Conservation (phyloP, 2,113 vertebrate species). For the Strix uralensis region DNA sequence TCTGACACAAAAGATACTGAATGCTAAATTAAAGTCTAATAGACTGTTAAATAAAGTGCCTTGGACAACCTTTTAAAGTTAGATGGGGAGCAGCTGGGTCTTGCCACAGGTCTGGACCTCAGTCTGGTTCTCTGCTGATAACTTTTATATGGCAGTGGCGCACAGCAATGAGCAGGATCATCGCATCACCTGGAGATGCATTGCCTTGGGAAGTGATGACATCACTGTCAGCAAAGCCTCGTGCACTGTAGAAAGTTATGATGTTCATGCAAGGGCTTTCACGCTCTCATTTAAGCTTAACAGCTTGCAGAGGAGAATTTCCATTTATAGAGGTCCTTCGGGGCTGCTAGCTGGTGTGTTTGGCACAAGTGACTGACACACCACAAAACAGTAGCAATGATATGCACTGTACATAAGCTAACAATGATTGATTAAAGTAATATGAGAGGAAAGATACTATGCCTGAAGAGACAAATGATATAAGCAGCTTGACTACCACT, state of each 20-base stretch:
- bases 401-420: conserved; percentile 20
- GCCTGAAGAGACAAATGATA: conserved; percentile 33
- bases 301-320: background rate
- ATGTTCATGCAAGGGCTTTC: conserved; percentile 7
- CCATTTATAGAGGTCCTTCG: background rate
- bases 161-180: background rate
- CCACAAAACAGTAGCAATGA: conserved; percentile 24
- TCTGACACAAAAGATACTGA: background rate
- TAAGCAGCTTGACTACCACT: background rate
- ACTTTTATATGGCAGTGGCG: background rate
- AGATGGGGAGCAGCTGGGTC: background rate
- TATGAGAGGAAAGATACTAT: conserved; percentile 13
- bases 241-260: background rate
- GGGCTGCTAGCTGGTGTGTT: conserved; percentile 38
- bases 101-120: background rate
- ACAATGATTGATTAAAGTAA: conserved; percentile 53
- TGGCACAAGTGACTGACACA: conserved; percentile 49
- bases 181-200: background rate
- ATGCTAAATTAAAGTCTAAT: background rate
- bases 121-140: background rate
- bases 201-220: background rate
- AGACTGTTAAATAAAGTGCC: background rate
- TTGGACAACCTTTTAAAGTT: background rate
- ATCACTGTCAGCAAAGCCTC: background rate
- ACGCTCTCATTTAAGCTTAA: background rate